These are phyloP conservation scores for Agapornis canus DNA, from an alignment of 2,797 vertebrate genomes.

Conservation along the genomic window DNA sequence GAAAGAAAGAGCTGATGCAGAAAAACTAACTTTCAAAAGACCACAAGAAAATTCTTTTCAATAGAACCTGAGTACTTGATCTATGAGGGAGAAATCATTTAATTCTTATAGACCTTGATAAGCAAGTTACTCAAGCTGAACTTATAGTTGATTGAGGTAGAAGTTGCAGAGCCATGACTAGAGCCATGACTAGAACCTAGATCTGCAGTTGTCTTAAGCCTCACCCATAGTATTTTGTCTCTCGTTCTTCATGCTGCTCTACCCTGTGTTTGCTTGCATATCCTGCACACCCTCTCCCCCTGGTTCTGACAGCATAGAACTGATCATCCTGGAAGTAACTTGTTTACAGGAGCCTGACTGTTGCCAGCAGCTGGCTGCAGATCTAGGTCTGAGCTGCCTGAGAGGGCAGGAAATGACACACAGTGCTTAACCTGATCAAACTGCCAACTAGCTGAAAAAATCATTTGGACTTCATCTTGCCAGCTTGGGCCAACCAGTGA, in stretches of 20 bases:
- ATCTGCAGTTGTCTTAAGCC: neutral
- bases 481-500: slow-evolving; percentile 33
- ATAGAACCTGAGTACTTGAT: neutral
- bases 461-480: slow-evolving; percentile 44
- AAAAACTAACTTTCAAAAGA: neutral
- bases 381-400: slow-evolving; percentile 37
- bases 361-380: slow-evolving; percentile 36
- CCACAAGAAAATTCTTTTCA: neutral
- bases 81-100: neutral
- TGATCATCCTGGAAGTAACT: neutral
- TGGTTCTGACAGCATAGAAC: neutral
- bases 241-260: neutral
- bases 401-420: slow-evolving; percentile 69
- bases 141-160: neutral
- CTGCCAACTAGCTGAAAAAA: slow-evolving; percentile 59
- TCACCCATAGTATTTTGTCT: neutral
- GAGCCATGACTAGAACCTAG: neutral
- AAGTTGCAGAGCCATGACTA: neutral
- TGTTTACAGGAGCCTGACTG: slow-evolving; percentile 5
- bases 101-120: neutral
- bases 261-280: neutral
- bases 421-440: slow-evolving; percentile 49
- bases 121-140: neutral
- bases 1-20: neutral
- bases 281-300: neutral